Conservation (phyloP, 2,888 invertebrate species). For the Drosophila mimica region DNA sequence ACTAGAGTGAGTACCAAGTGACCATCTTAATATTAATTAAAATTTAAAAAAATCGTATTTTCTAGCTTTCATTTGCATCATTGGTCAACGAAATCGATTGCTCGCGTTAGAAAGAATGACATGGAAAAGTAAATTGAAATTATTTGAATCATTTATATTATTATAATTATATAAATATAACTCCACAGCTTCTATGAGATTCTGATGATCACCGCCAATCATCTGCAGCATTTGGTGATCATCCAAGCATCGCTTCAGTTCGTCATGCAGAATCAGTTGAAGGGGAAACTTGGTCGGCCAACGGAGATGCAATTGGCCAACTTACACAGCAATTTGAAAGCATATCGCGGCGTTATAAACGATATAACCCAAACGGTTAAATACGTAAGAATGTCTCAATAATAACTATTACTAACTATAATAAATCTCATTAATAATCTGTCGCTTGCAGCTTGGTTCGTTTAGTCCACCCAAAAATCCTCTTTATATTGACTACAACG, state of each 20-base stretch:
- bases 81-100: constrained; percentile 82
- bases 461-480: constrained; percentile 82
- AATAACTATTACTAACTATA: not conserved
- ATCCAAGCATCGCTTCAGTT: constrained; percentile 80
- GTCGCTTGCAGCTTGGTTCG: constrained; percentile 71
- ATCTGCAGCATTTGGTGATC: constrained; percentile 82
- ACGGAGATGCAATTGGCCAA: constrained; percentile 49
- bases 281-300: constrained; percentile 67
- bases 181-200: constrained; percentile 83
- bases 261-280: constrained; percentile 62
- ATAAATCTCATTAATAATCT: not conserved
- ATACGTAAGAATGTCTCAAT: constrained; percentile 75
- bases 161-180: not conserved
- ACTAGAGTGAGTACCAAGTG: constrained; percentile 73
- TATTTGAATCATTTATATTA: not conserved
- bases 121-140: constrained; percentile 57
- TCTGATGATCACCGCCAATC: constrained; percentile 83
- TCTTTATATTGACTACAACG: constrained; percentile 82
- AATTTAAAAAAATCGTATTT: not conserved
- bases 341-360: constrained; percentile 72
- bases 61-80: constrained; percentile 83
- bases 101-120: constrained; percentile 66
- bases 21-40: not conserved
- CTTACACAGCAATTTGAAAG: constrained; percentile 64
- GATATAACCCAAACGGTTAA: constrained; percentile 79